These are phyloP conservation scores for Leptopilina clavipes DNA, from an alignment of 1,140 invertebrate genomes.

Conservation along the genomic window DNA sequence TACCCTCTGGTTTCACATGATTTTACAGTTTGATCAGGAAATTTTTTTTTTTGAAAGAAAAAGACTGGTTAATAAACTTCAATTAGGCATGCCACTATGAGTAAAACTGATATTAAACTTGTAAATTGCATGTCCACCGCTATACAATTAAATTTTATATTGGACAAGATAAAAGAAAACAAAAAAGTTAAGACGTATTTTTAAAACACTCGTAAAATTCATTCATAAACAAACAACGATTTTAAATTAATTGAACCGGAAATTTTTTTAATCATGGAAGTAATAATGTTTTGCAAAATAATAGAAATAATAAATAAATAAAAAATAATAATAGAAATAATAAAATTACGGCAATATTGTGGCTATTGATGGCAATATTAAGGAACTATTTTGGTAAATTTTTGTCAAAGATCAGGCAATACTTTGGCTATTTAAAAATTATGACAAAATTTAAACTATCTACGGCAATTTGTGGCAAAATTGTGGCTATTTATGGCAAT, in stretches of 20 bases:
- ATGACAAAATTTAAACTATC: not conserved
- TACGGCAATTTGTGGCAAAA: not conserved
- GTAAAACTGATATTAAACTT: conserved; percentile 17
- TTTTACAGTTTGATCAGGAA: conserved; percentile 33
- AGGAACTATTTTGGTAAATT: too few species aligned
- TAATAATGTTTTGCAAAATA: too few species aligned
- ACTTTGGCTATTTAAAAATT: too few species aligned
- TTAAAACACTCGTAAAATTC: not conserved
- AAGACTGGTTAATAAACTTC: conserved; percentile 25
- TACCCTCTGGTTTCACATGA: conserved; percentile 1
- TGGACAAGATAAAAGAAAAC: not conserved
- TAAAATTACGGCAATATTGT: too few species aligned
- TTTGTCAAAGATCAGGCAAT: too few species aligned
- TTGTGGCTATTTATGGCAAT: not conserved
- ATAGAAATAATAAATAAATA: too few species aligned
- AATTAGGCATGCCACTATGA: conserved; percentile 18
- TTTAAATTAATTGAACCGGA: not conserved
- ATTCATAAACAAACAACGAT: not conserved
- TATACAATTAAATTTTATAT: not conserved
- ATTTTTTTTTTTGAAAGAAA: conserved; percentile 27
- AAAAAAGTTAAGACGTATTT: too few species aligned
- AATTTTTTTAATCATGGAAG: too few species aligned
- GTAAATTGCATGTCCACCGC: not conserved
- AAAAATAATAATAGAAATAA: too few species aligned
- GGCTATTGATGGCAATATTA: too few species aligned